Evolutionary conservation across 2,888 invertebrate species (phyloP), one percentile per base, ranked within the genome.

Genomic region (Leptinotarsa rubiginosa): DNA sequence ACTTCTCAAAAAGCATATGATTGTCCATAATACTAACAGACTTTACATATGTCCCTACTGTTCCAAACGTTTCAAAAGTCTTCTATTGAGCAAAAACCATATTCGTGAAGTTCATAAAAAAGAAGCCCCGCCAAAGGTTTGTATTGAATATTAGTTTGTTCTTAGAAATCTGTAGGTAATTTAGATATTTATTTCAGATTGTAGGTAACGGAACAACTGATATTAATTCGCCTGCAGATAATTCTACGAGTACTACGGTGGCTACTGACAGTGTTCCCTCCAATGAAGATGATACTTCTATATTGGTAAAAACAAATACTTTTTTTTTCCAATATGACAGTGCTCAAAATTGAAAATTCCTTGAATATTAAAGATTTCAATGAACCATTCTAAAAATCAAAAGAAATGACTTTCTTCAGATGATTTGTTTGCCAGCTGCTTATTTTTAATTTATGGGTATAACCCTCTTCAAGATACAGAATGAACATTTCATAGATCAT

Each of bases 11-110:
- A 81, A 86, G 13, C 89, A 89, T 73, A 73, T 84, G 74, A 81
- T 84, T n/a, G 85, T 80, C 65, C 89, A 89, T 68, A 82, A 79
- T 88, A 87, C 86, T 70, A 84, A 85, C 56, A 87, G 89, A 70
- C 90, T 90, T 1, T 91, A 88, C 81, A 87, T 90, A 86, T 92
- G 92, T 84, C 91, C 91, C 0, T 91, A 91, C 83, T 92, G 92
- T 82, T 88, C 88, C 76, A 90, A 91, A 81, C 88, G 88, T 12
- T 92, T 91, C 84, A 92, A 91, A 85, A 90, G 90, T 3, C 86
- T 89, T 16, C 89, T 90, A 22, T 90, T 91, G 82, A 92, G 92
- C 83, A 89, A 91, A 80, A 92, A 91, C 78, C 93, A 93, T 81
- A 92, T 93, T 87, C 90, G 90, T 80, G 89, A 70, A 10, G 73